Evolutionary conservation across 2,113 vertebrate species (phyloP), one percentile per base, ranked within the genome.

Genomic region (Perca schrenkii): DNA sequence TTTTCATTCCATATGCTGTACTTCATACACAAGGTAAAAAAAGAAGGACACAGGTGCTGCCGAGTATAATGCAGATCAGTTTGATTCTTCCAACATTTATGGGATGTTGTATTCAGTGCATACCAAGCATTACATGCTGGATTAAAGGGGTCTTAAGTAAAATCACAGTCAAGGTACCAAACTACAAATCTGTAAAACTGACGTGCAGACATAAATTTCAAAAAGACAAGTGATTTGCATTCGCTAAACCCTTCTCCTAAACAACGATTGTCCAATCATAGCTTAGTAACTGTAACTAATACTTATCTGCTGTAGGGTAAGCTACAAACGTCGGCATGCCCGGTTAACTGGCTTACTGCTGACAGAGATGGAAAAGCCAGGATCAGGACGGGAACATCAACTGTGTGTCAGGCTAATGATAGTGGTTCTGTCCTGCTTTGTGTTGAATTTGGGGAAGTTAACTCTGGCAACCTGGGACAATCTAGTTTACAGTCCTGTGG

Each of bases 51-150:
- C 14, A 14, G 46, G 13, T 43, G 53, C 49, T 67, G 76, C 5
- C 14, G 52, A 53, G 49, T 70, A 36, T 15, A 17, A 22, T 56
- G 10, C 57, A 58, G 31, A 77, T 70, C 31, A 12, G 19, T 70
- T 50, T 52, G 21, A 77, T 77, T 22, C 66, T 47, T 54, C 36
- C 49, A 43, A 54, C 21, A 36, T 28, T 56, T 63, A 17, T 31
- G 3, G 63, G 15, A 25, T 74, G 28, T 81, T 52, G 66, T 65
- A 49, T 46, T 60, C 46, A 85, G 34, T 25, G 36, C 69, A 10
- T 4, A 61, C n/a, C 57, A 61, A 60, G 56, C 3, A 16, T 43
- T n/a, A 34, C 22, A 49, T 61, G 17, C 14, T 21, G 10, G 40
- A 60, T 36, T 31, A 21, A 61, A 61, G 25, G 2, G 6, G 22